Conservation (phyloP, 2,113 vertebrate genomes). For the human region DNA sequence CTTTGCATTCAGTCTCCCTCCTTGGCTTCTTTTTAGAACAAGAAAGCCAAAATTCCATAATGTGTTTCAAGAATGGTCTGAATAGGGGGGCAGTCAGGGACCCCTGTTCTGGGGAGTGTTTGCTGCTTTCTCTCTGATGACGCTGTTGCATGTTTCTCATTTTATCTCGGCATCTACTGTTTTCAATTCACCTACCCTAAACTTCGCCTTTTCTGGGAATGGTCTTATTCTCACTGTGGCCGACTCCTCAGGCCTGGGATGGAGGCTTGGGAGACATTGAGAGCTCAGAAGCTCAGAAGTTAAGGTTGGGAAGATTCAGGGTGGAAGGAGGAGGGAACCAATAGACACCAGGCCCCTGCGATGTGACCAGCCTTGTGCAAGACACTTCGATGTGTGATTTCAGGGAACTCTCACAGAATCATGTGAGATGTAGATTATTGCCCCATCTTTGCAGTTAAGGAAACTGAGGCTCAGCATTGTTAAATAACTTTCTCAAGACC, state of each 20-base stretch:
- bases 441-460: background rate
- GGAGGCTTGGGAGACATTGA: background rate
- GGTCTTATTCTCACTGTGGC: background rate
- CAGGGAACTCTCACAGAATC: background rate
- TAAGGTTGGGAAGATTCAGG: background rate
- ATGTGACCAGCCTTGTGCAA: background rate
- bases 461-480: background rate
- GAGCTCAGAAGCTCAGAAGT: too few relatives aligned
- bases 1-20: background rate
- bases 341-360: background rate
- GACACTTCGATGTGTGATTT: background rate
- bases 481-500: background rate
- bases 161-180: background rate
- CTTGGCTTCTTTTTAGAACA: constrained; percentile 24
- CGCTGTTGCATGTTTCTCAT: background rate
- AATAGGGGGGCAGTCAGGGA: background rate
- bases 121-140: background rate
- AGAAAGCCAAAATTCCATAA: background rate
- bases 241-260: background rate
- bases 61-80: background rate
- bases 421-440: background rate
- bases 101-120: background rate
- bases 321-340: background rate
- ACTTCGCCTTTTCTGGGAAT: background rate
- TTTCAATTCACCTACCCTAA: background rate